These are phyloP conservation scores for Nomada flava DNA, from an alignment of 2,888 invertebrate genomes.

Conservation along the genomic window DNA sequence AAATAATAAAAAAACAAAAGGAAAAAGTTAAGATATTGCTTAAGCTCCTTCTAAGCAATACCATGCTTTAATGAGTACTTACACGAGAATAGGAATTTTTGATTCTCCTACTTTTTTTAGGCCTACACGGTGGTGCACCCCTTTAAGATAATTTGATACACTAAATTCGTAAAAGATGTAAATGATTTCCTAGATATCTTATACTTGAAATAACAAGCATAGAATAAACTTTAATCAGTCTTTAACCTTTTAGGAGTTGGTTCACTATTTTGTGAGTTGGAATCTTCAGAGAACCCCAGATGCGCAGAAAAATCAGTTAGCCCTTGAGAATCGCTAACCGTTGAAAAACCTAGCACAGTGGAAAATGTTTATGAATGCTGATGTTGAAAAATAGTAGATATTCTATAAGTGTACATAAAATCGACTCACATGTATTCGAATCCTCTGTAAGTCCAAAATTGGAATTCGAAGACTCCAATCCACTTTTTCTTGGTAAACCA, in stretches of 20 bases:
- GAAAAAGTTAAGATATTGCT: too few relatives aligned
- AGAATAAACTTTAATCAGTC: slow-evolving; percentile 87
- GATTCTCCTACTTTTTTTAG: too few relatives aligned
- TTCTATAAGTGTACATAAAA: slow-evolving; percentile 48
- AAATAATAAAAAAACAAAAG: too few relatives aligned
- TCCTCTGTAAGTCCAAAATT: slow-evolving; percentile 95
- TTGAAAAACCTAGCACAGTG: slow-evolving; percentile 90
- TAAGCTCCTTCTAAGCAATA: too few relatives aligned
- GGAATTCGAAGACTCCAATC: slow-evolving; percentile 91
- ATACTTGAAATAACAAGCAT: slow-evolving; percentile 41
- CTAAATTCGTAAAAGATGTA: slow-evolving; percentile 44
- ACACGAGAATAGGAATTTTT: too few relatives aligned
- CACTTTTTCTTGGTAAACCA: slow-evolving; percentile 88
- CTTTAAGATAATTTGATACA: slow-evolving; percentile 39
- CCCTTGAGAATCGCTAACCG: slow-evolving; percentile 95
- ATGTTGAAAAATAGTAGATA: neutral
- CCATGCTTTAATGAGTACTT: too few relatives aligned
- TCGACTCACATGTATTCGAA: slow-evolving; percentile 93
- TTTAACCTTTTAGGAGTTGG: slow-evolving; percentile 92
- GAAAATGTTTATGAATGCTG: slow-evolving; percentile 21
- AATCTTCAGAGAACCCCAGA: slow-evolving; percentile 95
- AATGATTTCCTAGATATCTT: slow-evolving; percentile 61
- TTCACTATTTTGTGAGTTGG: slow-evolving; percentile 95
- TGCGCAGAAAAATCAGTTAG: slow-evolving; percentile 94
- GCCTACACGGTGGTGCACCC: too few relatives aligned